phyloP scores from a whole-genome alignment of 2,113 vertebrate species.

The Tupaia tana region DNA sequence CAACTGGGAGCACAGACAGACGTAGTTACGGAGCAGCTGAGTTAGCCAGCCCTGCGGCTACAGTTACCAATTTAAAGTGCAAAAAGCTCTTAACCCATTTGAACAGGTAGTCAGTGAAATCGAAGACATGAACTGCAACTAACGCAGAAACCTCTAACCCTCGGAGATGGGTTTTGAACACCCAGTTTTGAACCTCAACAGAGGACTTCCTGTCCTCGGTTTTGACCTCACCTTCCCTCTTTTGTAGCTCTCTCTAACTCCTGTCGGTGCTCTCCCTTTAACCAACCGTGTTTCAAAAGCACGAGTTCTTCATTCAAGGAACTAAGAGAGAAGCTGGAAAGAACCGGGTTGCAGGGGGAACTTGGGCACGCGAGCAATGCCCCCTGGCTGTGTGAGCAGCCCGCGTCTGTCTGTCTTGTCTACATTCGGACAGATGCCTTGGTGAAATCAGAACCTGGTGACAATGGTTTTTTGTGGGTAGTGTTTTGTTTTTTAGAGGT shows the following conservation, averaged over 20 bases:
- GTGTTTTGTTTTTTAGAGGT: no score
- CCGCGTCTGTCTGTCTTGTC: background rate
- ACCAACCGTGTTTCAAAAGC: background rate
- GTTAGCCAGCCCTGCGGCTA: background rate
- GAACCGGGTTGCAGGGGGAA: background rate
- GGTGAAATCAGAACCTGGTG: background rate
- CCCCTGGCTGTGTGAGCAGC: background rate
- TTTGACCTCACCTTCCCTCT: background rate
- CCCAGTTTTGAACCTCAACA: background rate
- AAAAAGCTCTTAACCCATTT: constrained; percentile 5
- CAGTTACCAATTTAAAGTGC: background rate
- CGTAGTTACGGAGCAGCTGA: background rate
- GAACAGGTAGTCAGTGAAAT: background rate
- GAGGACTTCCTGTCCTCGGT: background rate
- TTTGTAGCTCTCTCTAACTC: background rate
- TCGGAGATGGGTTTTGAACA: no score
- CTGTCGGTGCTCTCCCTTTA: background rate
- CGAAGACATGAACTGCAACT: background rate
- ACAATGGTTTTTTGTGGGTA: background rate
- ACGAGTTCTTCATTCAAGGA: constrained; percentile 5
- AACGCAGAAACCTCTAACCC: background rate
- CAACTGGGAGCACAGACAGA: background rate
- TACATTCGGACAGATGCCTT: background rate
- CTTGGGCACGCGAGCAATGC: background rate
- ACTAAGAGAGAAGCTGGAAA: background rate